Percentiles rank a stretch among this genome's conserved stretches.
Evolutionary conservation across 2,888 invertebrate genomes (phyloP).

Genomic region (Cantharis flavilabris): DNA sequence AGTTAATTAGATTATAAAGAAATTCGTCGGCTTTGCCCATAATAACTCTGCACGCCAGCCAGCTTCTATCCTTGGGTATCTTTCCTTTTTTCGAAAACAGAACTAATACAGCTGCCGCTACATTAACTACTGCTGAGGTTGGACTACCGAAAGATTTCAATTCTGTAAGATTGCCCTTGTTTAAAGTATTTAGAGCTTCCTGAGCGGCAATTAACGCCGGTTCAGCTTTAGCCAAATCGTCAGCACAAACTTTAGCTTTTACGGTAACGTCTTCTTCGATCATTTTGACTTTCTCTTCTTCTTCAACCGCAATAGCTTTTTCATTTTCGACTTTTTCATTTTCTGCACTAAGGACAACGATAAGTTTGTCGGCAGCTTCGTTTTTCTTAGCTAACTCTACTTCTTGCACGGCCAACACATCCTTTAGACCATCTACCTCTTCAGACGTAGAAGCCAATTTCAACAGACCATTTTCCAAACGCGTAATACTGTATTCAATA

Average conservation of each 20-base stretch:
- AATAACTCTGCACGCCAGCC: conserved; percentile 89
- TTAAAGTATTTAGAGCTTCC: conserved; percentile 88
- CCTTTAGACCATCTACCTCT: conserved; percentile 85
- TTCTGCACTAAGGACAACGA: conserved; percentile 84
- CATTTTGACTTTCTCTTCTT: conserved; percentile 87
- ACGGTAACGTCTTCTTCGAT: conserved; percentile 88
- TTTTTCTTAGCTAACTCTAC: conserved; percentile 84
- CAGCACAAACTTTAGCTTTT: conserved; percentile 84
- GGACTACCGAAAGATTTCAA: conserved; percentile 93
- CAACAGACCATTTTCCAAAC: conserved; percentile 86
- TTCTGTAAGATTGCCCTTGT: conserved; percentile 93
- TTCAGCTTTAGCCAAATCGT: conserved; percentile 88
- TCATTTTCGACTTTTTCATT: conserved; percentile 90
- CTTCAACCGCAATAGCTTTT: conserved; percentile 78
- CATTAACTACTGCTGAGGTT: conserved; percentile 85
- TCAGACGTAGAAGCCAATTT: conserved; percentile 84
- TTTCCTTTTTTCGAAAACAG: conserved; percentile 78
- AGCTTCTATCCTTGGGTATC: conserved; percentile 87
- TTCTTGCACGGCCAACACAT: conserved; percentile 64
- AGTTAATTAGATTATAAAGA: conserved; percentile 78
- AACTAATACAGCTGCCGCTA: conserved; percentile 85
- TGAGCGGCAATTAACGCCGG: conserved; percentile 89
- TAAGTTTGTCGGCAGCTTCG: conserved; percentile 85
- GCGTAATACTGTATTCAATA: conserved; percentile 73
- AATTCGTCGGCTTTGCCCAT: conserved; percentile 92